These are phyloP conservation scores for Octomys mimax DNA, from an alignment of 2,797 vertebrate genomes.

Conservation along the genomic window DNA sequence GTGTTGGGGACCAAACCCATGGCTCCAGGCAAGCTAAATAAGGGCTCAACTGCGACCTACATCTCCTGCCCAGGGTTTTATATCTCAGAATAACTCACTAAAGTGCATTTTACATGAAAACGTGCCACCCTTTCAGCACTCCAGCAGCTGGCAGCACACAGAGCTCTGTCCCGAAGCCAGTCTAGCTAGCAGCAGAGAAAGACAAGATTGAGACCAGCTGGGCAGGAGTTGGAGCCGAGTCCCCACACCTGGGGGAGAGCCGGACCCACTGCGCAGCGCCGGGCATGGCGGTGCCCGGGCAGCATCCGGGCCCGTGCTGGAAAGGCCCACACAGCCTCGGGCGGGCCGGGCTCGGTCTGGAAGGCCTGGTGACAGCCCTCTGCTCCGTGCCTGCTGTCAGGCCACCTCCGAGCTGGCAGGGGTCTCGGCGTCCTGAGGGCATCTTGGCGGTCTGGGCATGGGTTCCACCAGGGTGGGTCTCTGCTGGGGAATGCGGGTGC, in stretches of 20 bases:
- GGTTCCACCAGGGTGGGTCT: background rate
- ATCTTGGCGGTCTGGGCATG: too few species aligned
- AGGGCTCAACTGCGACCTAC: background rate
- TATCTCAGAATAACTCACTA: conserved; percentile 9
- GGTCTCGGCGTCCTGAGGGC: too few species aligned
- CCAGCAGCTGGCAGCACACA: background rate
- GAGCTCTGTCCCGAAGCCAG: background rate
- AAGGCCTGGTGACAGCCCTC: too few species aligned
- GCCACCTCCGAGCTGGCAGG: too few species aligned
- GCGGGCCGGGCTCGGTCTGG: background rate
- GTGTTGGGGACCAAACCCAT: background rate
- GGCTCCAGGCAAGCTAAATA: background rate
- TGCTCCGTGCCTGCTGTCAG: too few species aligned
- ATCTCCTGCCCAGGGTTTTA: background rate
- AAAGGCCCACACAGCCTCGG: background rate
- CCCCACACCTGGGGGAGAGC: background rate
- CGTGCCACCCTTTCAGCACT: background rate
- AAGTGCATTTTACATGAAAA: conserved; percentile 40
- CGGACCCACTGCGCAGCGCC: too few species aligned
- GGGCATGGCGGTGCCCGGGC: background rate
- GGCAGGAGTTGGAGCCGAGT: background rate
- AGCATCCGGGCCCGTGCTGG: background rate
- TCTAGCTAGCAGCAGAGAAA: background rate
- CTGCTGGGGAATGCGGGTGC: background rate
- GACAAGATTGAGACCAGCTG: background rate